phyloP scores from a whole-genome alignment of 2,113 vertebrate genomes.

The Poecile atricapillus region DNA sequence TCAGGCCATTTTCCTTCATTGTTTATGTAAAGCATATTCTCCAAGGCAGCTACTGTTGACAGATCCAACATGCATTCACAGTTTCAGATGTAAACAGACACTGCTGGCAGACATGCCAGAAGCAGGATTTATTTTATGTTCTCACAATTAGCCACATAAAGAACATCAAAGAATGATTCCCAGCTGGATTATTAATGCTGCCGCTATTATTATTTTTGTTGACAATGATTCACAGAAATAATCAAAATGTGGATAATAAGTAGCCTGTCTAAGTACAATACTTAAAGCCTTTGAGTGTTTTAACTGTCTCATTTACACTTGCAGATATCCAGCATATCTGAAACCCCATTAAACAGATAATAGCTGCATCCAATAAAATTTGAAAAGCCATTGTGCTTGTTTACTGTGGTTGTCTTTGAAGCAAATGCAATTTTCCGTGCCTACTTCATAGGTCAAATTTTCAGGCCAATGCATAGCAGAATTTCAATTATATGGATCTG shows the following conservation, averaged over 20 bases:
- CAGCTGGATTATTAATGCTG: neutral
- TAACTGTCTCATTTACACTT: neutral
- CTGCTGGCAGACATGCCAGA: neutral
- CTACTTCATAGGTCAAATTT: neutral
- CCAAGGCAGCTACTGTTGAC: neutral
- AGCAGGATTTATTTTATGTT: neutral
- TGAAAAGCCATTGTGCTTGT: neutral
- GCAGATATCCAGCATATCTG: neutral
- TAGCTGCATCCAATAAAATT: neutral
- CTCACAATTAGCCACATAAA: neutral
- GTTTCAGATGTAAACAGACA: slow-evolving; percentile 14
- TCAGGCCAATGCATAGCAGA: neutral
- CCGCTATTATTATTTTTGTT: neutral
- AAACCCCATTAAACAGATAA: neutral
- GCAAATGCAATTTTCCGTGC: neutral
- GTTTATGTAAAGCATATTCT: neutral
- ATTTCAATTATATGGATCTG: neutral
- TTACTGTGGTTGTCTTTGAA: neutral
- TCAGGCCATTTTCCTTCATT: neutral
- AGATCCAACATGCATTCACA: neutral
- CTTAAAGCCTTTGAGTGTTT: neutral
- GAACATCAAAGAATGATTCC: neutral
- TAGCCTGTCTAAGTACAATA: neutral
- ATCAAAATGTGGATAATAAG: neutral
- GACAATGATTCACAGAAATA: neutral